Evolutionary conservation across 2,888 invertebrate genomes (phyloP).

Genomic region (Diabrotica balteata): DNA sequence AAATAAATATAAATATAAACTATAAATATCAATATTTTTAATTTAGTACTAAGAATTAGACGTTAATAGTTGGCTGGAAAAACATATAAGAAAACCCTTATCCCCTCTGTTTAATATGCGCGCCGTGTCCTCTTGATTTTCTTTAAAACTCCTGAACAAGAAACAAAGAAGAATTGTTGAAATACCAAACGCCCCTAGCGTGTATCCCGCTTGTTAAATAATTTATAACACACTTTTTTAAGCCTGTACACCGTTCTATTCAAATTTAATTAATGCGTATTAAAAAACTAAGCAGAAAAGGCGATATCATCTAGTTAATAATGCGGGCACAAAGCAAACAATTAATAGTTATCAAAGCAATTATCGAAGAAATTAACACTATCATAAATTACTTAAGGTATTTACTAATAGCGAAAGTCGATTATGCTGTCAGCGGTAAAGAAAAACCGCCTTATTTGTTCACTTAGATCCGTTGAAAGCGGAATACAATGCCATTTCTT

Average conservation of each 20-base stretch:
- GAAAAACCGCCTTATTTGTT: background rate
- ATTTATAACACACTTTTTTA: constrained; percentile 1
- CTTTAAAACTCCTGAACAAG: too few species aligned
- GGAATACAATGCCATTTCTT: too few species aligned
- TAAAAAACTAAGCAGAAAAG: constrained; percentile 2
- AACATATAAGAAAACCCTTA: too few species aligned
- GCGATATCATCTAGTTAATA: background rate
- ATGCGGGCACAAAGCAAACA: constrained; percentile 3
- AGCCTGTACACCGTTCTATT: background rate
- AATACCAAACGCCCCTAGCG: too few species aligned
- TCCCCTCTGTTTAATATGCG: too few species aligned
- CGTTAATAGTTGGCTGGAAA: too few species aligned
- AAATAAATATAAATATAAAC: too few species aligned
- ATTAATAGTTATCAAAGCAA: constrained; percentile 3
- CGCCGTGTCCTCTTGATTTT: too few species aligned
- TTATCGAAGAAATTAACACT: constrained; percentile 9
- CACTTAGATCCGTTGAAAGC: too few species aligned
- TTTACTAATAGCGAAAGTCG: constrained; percentile 1
- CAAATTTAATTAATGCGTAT: constrained; percentile 6
- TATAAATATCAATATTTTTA: too few species aligned
- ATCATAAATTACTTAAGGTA: background rate
- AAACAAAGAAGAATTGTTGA: too few species aligned
- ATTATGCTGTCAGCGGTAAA: background rate
- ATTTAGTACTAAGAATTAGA: too few species aligned
- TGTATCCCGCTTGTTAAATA: background rate